A percentile compares a stretch with the other conserved stretches of the same genome.
These are phyloP conservation scores for Nomada fucata DNA, from an alignment of 2,888 invertebrate genomes.

Conservation along the genomic window DNA sequence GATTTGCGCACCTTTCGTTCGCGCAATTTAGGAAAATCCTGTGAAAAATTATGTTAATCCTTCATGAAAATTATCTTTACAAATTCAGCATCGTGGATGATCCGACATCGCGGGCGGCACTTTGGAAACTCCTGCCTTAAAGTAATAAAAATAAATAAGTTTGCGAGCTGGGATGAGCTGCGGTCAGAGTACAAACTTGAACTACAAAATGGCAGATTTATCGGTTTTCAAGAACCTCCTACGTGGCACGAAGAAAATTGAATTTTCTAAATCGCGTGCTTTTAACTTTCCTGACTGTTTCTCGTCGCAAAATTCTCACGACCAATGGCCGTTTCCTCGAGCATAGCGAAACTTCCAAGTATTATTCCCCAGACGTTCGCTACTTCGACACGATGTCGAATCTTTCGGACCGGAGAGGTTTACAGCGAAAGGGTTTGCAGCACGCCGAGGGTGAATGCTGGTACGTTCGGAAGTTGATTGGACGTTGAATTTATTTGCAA, in stretches of 20 bases:
- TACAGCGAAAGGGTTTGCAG: neutral
- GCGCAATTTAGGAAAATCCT: too few relatives aligned
- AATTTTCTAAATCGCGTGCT: slow-evolving; percentile 1
- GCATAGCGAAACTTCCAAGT: neutral
- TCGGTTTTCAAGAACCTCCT: neutral
- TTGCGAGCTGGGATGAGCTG: neutral
- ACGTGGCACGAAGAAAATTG: slow-evolving; percentile 1
- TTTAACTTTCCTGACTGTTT: neutral
- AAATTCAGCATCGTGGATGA: too few relatives aligned
- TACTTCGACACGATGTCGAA: neutral
- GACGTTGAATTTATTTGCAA: slow-evolving; percentile 45
- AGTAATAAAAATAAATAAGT: too few relatives aligned
- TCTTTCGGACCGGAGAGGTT: neutral
- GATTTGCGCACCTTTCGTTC: too few relatives aligned
- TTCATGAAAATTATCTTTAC: too few relatives aligned
- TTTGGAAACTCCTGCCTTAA: too few relatives aligned
- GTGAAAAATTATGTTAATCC: too few relatives aligned
- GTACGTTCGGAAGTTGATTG: slow-evolving; percentile 19
- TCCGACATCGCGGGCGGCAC: too few relatives aligned
- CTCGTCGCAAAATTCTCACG: too few relatives aligned
- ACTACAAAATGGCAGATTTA: slow-evolving; percentile 6
- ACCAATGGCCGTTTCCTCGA: neutral
- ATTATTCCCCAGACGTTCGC: neutral
- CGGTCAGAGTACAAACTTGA: neutral
- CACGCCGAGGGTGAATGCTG: neutral